phyloP scores from a whole-genome alignment of 2,113 vertebrate genomes.

The Sterna hirundo region DNA sequence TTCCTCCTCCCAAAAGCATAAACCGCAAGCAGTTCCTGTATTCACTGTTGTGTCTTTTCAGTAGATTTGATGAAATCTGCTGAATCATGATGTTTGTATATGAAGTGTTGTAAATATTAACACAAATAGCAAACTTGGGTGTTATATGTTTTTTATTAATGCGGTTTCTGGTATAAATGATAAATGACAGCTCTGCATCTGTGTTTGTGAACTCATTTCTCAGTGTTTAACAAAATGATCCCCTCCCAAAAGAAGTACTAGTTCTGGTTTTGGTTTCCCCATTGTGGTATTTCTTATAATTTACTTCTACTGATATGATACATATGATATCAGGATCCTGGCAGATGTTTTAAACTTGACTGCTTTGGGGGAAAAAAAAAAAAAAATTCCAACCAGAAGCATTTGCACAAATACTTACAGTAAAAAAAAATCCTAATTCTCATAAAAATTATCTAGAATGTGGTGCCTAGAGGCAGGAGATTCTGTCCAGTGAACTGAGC shows the following conservation, averaged over 20 bases:
- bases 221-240: background rate
- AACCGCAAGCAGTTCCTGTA: background rate
- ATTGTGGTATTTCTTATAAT: background rate
- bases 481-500: background rate
- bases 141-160: background rate
- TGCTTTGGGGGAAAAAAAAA: background rate
- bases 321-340: background rate
- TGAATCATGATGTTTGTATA: background rate
- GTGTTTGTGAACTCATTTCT: background rate
- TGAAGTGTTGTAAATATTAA: background rate
- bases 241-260: background rate
- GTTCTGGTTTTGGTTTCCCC: background rate
- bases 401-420: background rate
- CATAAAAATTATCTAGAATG: background rate
- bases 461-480: background rate
- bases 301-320: background rate
- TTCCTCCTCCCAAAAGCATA: background rate
- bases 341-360: background rate
- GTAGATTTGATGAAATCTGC: background rate
- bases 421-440: background rate
- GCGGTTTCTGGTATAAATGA: background rate
- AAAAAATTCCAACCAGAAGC: background rate
- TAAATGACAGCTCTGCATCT: background rate
- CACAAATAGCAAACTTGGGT: background rate
- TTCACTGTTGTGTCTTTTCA: background rate